These are phyloP conservation scores for Asbolus verrucosus DNA, from an alignment of 1,140 invertebrate genomes.

Conservation along the genomic window DNA sequence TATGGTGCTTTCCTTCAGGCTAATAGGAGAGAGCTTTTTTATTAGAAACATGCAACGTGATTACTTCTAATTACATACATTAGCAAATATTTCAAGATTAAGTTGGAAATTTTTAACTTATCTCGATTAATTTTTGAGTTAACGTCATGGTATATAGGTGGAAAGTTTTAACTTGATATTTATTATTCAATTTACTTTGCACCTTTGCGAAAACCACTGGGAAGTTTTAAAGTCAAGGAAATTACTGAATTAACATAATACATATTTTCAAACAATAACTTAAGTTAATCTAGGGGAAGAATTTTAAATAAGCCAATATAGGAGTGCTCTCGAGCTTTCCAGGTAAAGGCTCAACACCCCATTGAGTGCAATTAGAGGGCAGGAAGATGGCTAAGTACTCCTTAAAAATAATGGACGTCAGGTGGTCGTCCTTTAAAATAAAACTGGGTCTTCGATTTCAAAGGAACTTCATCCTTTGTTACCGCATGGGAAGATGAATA, in stretches of 20 bases:
- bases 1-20: too few relatives aligned
- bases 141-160: slow-evolving; percentile 5
- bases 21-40: too few relatives aligned
- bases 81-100: too few relatives aligned
- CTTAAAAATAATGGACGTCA: slow-evolving; percentile 23
- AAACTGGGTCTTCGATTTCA: background rate
- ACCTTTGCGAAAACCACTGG: slow-evolving; percentile 3
- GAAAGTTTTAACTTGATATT: slow-evolving; percentile 27
- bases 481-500: background rate
- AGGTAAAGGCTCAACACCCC: slow-evolving; percentile 6
- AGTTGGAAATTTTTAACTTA: too few relatives aligned
- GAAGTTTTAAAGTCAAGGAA: slow-evolving; percentile 15
- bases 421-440: slow-evolving; percentile 4
- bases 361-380: slow-evolving; percentile 12
- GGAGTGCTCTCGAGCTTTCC: background rate
- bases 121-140: background rate
- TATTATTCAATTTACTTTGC: slow-evolving; percentile 32
- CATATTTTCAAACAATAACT: slow-evolving; percentile 31
- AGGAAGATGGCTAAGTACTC: slow-evolving; percentile 11
- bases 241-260: slow-evolving; percentile 27
- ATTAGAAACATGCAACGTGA: too few relatives aligned
- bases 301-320: slow-evolving; percentile 1
- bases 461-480: background rate
- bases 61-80: too few relatives aligned
- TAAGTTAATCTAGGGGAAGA: background rate